phyloP scores from a whole-genome alignment of 2,113 vertebrate species.

The Tragulus kanchil region DNA sequence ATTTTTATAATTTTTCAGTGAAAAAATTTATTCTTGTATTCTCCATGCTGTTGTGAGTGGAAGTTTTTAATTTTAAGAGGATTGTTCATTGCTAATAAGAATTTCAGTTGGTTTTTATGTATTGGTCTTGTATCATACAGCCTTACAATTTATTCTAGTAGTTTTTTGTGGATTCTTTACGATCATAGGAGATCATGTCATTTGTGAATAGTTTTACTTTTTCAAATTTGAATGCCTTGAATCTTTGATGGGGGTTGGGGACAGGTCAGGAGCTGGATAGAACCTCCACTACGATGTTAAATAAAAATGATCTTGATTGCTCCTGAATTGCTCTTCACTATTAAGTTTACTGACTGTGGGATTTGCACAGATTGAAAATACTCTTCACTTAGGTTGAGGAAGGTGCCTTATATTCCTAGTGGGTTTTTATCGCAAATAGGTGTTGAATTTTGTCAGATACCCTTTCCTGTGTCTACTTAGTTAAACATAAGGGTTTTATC shows the following conservation, averaged over 20 bases:
- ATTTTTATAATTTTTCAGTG: not conserved
- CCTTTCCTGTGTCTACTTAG: not conserved
- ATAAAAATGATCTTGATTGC: not conserved
- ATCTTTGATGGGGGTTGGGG: not conserved
- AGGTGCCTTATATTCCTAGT: not conserved
- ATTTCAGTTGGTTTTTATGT: slow-evolving; percentile 8
- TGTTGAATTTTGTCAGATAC: not conserved
- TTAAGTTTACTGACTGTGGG: not conserved
- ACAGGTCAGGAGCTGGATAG: not conserved
- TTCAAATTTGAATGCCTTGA: not conserved
- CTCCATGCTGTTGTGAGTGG: not conserved
- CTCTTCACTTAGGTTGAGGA: not conserved
- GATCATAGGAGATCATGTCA: not conserved
- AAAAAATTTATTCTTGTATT: not conserved
- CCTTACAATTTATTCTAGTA: not conserved
- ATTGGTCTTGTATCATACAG: not conserved
- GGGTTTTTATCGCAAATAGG: not conserved
- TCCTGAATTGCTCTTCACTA: not conserved
- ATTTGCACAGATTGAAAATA: not conserved
- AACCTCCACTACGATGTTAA: not conserved
- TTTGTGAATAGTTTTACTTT: not conserved
- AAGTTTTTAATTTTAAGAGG: not conserved
- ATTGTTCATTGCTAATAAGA: not conserved
- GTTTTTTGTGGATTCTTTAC: not conserved
- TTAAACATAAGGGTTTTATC: not conserved